Percentiles rank a stretch among this genome's conserved stretches.
phyloP scores from a whole-genome alignment of 2,113 vertebrate species.

The Sylvia atricapilla region DNA sequence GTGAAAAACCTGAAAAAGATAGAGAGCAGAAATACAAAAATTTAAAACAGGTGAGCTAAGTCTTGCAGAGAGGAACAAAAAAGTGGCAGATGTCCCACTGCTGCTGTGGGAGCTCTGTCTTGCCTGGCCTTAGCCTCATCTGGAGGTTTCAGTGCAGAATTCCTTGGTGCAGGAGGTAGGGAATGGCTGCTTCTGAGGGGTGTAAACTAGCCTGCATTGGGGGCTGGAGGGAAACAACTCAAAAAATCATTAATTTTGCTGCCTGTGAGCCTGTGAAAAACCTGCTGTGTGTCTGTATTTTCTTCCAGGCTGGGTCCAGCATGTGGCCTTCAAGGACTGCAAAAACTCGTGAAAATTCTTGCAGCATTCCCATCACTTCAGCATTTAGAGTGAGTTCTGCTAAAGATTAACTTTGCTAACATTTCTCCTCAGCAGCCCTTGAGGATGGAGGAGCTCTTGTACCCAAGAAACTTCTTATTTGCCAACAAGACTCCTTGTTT shows the following conservation, averaged over 20 bases:
- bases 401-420: background rate
- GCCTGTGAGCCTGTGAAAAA: background rate
- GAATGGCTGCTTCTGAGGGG: background rate
- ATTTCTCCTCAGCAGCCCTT: background rate
- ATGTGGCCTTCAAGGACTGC: conserved; percentile 76
- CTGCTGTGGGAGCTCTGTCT: background rate
- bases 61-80: background rate
- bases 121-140: background rate
- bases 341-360: conserved; percentile 78
- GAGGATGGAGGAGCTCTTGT: background rate
- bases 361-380: conserved; percentile 81
- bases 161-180: background rate
- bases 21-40: background rate
- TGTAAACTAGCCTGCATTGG: background rate
- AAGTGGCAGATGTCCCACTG: background rate
- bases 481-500: background rate
- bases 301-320: conserved; percentile 77
- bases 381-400: conserved; percentile 81
- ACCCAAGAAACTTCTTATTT: background rate
- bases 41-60: background rate
- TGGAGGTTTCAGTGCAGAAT: background rate
- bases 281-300: background rate
- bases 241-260: background rate
- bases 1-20: background rate
- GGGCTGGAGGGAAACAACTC: background rate